Percentiles rank a stretch among this genome's conserved stretches.
Conservation (phyloP, 2,797 vertebrate species). For the Helostoma temminkii region DNA sequence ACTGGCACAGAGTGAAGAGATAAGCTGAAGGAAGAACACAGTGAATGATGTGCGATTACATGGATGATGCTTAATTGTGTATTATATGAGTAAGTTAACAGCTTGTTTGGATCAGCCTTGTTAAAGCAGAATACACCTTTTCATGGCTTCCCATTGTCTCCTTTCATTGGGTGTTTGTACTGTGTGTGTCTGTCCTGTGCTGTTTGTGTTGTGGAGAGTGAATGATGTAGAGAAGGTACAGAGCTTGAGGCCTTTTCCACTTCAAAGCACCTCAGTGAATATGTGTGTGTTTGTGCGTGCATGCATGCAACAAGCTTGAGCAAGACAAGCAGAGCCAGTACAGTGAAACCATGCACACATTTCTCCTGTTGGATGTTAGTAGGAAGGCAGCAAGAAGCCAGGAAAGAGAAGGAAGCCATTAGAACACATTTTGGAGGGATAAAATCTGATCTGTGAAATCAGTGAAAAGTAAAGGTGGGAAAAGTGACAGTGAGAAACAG, state of each 20-base stretch:
- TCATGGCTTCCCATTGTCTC: slow-evolving; percentile 16
- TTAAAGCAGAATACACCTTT: slow-evolving; percentile 50
- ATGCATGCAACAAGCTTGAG: slow-evolving; percentile 72
- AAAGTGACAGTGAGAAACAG: slow-evolving; percentile 7
- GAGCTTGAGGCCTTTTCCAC: slow-evolving; percentile 81
- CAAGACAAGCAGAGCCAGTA: slow-evolving; percentile 64
- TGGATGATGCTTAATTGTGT: slow-evolving; percentile 14
- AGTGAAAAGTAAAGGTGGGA: slow-evolving; percentile 33
- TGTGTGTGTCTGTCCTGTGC: slow-evolving; percentile 50
- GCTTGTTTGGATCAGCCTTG: slow-evolving; percentile 37
- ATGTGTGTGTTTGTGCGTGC: slow-evolving; percentile 55
- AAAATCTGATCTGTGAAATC: slow-evolving; percentile 17
- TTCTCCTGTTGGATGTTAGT: slow-evolving; percentile 49
- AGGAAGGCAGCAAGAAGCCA: slow-evolving; percentile 17
- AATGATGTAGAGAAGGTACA: slow-evolving; percentile 81
- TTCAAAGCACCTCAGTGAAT: slow-evolving; percentile 76
- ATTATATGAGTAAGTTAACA: slow-evolving; percentile 30
- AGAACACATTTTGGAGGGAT: slow-evolving; percentile 25
- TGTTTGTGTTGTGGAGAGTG: slow-evolving; percentile 78
- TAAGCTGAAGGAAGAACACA: slow-evolving; percentile 16
- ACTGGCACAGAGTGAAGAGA: slow-evolving; percentile 25
- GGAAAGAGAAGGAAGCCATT: slow-evolving; percentile 36
- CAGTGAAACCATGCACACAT: slow-evolving; percentile 60
- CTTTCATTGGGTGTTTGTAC: slow-evolving; percentile 17
- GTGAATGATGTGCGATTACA: slow-evolving; percentile 29